These are phyloP conservation scores for Megalonaias nervosa DNA, from an alignment of 1,140 invertebrate genomes.

Conservation along the genomic window DNA sequence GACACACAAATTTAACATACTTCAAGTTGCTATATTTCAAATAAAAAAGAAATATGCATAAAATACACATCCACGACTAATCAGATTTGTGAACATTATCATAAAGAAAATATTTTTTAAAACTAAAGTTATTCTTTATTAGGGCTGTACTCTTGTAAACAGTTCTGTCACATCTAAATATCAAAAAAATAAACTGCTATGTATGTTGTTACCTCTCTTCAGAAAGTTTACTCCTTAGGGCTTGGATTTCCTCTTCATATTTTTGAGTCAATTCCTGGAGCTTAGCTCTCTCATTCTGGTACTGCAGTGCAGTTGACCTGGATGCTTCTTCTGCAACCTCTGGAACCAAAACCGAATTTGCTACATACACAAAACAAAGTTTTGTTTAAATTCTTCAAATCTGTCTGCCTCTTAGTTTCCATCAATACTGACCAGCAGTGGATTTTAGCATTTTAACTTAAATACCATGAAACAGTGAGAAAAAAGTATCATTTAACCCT, in stretches of 20 bases:
- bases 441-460: too few species aligned
- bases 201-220: constrained; percentile 62
- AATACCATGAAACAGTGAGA: too few species aligned
- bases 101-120: too few species aligned
- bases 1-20: too few species aligned
- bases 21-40: too few species aligned
- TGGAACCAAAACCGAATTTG: constrained; percentile 62
- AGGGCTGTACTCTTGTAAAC: background rate
- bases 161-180: background rate
- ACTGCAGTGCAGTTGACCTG: constrained; percentile 75
- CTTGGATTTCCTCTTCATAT: constrained; percentile 77
- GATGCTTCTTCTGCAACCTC: constrained; percentile 88
- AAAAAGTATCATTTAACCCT: too few species aligned
- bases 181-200: background rate
- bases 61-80: too few species aligned
- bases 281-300: constrained; percentile 80
- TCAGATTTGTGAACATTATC: too few species aligned
- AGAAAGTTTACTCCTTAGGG: constrained; percentile 73
- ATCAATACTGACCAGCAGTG: too few species aligned
- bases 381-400: background rate
- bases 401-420: too few species aligned
- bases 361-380: background rate
- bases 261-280: constrained; percentile 77
- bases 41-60: too few species aligned
- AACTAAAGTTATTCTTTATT: background rate